These are phyloP conservation scores for Cheilosia pagana DNA, from an alignment of 2,888 invertebrate species.

Conservation along the genomic window DNA sequence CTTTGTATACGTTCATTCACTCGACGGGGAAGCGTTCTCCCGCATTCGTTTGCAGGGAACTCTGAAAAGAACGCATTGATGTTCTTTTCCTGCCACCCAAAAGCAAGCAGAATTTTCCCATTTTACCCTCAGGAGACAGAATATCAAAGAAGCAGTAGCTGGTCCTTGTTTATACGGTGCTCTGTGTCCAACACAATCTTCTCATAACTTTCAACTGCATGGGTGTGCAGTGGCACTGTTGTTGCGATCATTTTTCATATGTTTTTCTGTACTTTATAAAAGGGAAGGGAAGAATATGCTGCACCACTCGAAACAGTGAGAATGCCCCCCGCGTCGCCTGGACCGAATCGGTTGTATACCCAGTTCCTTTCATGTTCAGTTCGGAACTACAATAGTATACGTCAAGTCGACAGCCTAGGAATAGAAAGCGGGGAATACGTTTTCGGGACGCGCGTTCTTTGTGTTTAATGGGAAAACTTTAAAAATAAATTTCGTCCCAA, in stretches of 20 bases:
- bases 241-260: constrained; percentile 54
- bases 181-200: constrained; percentile 53
- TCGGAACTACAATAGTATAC: constrained; percentile 32
- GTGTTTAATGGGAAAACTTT: constrained; percentile 51
- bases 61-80: constrained; percentile 21
- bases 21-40: constrained; percentile 5
- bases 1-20: not conserved
- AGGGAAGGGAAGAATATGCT: not conserved
- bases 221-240: constrained; percentile 32
- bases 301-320: not conserved
- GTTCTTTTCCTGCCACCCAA: constrained; percentile 32
- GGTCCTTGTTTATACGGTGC: constrained; percentile 29
- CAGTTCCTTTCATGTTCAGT: constrained; percentile 11
- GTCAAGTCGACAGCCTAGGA: constrained; percentile 34
- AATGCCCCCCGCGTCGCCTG: not conserved
- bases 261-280: not conserved
- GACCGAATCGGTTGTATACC: constrained; percentile 25
- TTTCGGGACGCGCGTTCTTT: constrained; percentile 12
- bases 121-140: constrained; percentile 31
- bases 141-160: constrained; percentile 2
- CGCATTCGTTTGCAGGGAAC: constrained; percentile 33
- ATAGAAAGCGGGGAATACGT: constrained; percentile 22
- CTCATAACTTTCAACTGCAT: constrained; percentile 50
- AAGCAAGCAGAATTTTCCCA: constrained; percentile 17
- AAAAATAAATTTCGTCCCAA: constrained; percentile 25